Percentiles rank a stretch among this genome's conserved stretches.
phyloP scores from a whole-genome alignment of 2,888 invertebrate species.

The Coecobrya sp. region DNA sequence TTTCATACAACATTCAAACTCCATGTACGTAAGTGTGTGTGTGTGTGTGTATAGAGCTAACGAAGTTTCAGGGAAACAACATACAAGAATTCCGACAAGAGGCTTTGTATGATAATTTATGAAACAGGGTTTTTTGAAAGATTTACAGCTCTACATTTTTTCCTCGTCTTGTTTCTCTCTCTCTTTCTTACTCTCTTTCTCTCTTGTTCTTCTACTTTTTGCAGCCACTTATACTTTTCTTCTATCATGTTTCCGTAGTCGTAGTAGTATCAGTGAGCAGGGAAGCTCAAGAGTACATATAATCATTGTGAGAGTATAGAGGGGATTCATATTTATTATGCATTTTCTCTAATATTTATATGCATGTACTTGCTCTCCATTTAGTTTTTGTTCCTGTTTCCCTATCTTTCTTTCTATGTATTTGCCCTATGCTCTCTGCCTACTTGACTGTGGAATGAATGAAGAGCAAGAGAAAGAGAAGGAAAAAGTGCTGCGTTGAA shows the following conservation, averaged over 20 bases:
- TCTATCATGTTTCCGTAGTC: not conserved
- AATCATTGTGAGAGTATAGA: not conserved
- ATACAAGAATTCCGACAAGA: slow-evolving; percentile 82
- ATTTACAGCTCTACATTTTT: slow-evolving; percentile 85
- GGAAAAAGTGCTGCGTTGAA: slow-evolving; percentile 17
- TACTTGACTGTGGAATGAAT: slow-evolving; percentile 30
- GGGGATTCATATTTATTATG: slow-evolving; percentile 41
- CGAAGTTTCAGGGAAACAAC: slow-evolving; percentile 72
- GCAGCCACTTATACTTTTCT: not conserved
- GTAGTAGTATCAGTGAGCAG: not conserved
- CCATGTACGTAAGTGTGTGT: not conserved
- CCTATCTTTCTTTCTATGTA: not conserved
- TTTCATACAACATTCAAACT: slow-evolving; percentile 50
- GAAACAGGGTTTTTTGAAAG: slow-evolving; percentile 85
- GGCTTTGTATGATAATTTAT: slow-evolving; percentile 86
- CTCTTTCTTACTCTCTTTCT: slow-evolving; percentile 46
- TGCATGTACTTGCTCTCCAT: not conserved
- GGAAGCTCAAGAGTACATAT: not conserved
- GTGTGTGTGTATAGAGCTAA: slow-evolving; percentile 54
- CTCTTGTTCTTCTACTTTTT: not conserved
- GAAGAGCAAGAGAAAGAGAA: slow-evolving; percentile 8
- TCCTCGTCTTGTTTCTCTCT: slow-evolving; percentile 59
- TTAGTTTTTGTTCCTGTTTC: not conserved
- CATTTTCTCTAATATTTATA: slow-evolving; percentile 19
- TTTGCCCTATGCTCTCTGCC: slow-evolving; percentile 20